Evolutionary conservation across 2,113 vertebrate species (phyloP).

Genomic region (Craseonycteris thonglongyai): DNA sequence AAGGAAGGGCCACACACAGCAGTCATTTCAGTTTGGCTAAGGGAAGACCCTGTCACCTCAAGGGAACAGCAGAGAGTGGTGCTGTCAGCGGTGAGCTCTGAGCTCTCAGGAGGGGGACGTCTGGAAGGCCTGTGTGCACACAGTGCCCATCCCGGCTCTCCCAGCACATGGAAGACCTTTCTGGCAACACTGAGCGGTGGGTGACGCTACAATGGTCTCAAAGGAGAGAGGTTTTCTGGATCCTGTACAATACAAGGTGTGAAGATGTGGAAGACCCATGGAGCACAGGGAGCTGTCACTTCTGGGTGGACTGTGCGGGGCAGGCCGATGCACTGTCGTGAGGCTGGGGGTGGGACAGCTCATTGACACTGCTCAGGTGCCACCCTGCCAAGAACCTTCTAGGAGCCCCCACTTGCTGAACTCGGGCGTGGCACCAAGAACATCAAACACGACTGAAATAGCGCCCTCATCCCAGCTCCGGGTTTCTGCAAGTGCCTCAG

Average conservation of each 20-base stretch:
- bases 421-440: rapidly evolving
- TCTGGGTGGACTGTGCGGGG: too few species aligned
- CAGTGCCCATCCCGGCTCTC: rapidly evolving
- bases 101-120: rapidly evolving
- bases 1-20: too few species aligned
- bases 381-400: rapidly evolving
- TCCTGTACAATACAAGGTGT: rapidly evolving
- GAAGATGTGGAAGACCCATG: not conserved
- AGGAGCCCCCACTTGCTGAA: rapidly evolving
- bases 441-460: rapidly evolving
- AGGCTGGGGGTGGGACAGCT: too few species aligned
- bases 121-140: rapidly evolving
- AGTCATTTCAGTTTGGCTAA: too few species aligned
- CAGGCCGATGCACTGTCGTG: too few species aligned
- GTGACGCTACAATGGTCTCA: rapidly evolving
- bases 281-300: too few species aligned
- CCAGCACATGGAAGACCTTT: rapidly evolving
- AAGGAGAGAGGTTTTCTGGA: rapidly evolving
- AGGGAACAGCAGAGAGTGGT: rapidly evolving
- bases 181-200: rapidly evolving
- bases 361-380: rapidly evolving
- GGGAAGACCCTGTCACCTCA: not conserved
- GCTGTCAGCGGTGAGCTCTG: rapidly evolving
- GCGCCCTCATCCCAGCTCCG: too few species aligned
- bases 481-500: too few species aligned